These are phyloP conservation scores for Cirrhinus molitorella DNA, from an alignment of 2,797 vertebrate species.

Conservation along the genomic window DNA sequence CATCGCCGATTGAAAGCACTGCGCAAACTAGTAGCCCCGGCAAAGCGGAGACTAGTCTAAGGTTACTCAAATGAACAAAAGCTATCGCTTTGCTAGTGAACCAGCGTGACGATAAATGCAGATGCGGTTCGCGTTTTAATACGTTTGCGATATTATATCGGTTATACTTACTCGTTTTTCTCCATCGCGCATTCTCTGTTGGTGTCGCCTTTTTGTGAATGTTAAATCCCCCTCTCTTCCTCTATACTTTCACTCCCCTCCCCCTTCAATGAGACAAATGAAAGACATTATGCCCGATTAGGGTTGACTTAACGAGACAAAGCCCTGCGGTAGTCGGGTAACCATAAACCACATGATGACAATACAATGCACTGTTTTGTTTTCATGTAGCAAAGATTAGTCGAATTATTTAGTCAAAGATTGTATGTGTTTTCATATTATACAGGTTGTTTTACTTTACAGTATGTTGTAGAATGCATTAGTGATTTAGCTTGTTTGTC, in stretches of 20 bases:
- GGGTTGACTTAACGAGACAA: constrained; percentile 68
- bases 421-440: not conserved
- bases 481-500: constrained; percentile 2
- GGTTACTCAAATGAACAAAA: constrained; percentile 33
- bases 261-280: constrained; percentile 84
- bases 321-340: constrained; percentile 60
- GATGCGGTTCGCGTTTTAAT: not conserved
- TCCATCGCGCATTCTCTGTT: constrained; percentile 84
- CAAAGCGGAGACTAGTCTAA: not conserved
- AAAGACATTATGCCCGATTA: constrained; percentile 83
- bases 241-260: constrained; percentile 84
- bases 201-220: constrained; percentile 76
- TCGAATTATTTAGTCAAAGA: not conserved
- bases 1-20: constrained; percentile 19
- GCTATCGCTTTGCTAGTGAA: constrained; percentile 8
- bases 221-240: constrained; percentile 85
- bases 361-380: constrained; percentile 18
- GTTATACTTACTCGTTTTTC: constrained; percentile 86
- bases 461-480: not conserved
- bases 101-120: not conserved
- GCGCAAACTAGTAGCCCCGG: constrained; percentile 42
- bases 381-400: not conserved
- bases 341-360: constrained; percentile 55
- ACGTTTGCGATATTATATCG: not conserved
- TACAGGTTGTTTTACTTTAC: not conserved